Percentiles rank a stretch among this genome's conserved stretches.
Evolutionary conservation across 2,888 invertebrate species (phyloP).

Genomic region (Carcina quercana): DNA sequence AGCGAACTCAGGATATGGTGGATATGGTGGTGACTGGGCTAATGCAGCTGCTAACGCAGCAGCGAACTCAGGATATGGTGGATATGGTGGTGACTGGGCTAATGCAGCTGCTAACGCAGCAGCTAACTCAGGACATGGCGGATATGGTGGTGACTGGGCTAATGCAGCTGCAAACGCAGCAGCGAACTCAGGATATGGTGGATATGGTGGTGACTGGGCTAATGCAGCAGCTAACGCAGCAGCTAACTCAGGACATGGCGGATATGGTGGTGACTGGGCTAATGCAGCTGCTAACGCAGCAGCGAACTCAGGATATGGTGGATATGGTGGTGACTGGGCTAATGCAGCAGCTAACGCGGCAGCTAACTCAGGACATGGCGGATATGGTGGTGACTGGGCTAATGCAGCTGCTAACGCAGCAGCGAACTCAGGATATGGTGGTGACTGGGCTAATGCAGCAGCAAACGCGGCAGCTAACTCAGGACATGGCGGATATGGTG

Average conservation of each 20-base stretch:
- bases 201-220: neutral
- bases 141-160: neutral
- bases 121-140: neutral
- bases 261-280: constrained; percentile 1
- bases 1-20: neutral
- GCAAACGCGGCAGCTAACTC: constrained; percentile 10
- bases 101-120: neutral
- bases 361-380: constrained; percentile 6
- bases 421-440: neutral
- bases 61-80: constrained; percentile 4
- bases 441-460: constrained; percentile 1
- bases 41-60: constrained; percentile 3
- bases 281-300: neutral
- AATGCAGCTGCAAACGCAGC: constrained; percentile 3
- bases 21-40: neutral
- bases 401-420: neutral
- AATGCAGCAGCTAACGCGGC: constrained; percentile 16
- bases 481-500: constrained; percentile 5
- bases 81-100: constrained; percentile 3
- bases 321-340: constrained; percentile 1
- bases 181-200: constrained; percentile 4
- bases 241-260: constrained; percentile 11
- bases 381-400: too few relatives aligned
- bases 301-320: constrained; percentile 12
- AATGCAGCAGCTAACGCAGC: constrained; percentile 1